Conservation (phyloP, 1,140 invertebrate genomes). For the Calosoma granatense region DNA sequence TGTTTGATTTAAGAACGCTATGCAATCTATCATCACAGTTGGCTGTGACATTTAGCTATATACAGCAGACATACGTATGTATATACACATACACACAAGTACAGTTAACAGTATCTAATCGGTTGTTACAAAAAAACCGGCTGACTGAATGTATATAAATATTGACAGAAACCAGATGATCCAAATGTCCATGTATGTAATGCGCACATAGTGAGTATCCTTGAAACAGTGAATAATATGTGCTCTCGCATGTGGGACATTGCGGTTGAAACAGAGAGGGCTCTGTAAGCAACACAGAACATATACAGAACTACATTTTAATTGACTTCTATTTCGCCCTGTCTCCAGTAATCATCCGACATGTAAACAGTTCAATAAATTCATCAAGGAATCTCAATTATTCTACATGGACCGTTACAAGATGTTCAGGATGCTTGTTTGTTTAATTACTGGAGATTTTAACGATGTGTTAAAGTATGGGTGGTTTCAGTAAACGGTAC, state of each 20-base stretch:
- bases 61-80: no score
- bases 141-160: not conserved
- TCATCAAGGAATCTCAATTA: not conserved
- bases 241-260: not conserved
- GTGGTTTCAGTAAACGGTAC: no score
- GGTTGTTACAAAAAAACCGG: not conserved
- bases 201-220: not conserved
- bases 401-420: not conserved
- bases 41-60: no score
- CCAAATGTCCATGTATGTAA: not conserved
- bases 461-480: no score
- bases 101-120: not conserved
- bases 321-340: no score
- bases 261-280: not conserved
- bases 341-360: no score
- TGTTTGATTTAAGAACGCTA: no score
- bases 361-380: no score
- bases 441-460: no score
- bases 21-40: no score
- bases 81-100: not conserved
- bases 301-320: no score
- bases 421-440: not conserved
- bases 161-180: not conserved
- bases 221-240: not conserved
- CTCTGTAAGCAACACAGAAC: no score